Evolutionary conservation across 2,113 vertebrate species (phyloP), one percentile per base, ranked within the genome.

Genomic region (Takifugu bimaculatus): DNA sequence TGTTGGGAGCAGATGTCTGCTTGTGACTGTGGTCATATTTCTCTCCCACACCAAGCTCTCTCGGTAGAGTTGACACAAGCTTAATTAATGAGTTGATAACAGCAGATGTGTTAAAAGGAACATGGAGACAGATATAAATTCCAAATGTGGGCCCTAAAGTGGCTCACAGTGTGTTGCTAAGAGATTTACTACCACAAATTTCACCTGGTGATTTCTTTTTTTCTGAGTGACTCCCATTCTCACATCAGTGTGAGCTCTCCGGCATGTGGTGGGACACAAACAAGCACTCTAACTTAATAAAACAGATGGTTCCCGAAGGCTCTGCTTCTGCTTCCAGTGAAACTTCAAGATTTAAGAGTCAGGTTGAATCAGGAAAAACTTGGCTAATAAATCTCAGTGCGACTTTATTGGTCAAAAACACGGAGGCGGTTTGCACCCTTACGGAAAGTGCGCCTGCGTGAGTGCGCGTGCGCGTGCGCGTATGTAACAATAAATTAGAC

Each of bases 21-120:
- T 50, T 49, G 7, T 58, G 65, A 69, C 45, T 43, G 50, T 27
- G 50, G 59, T 70, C 49, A 10, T 63, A 66, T 66, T 42, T 62
- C 57, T 72, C 63, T 61, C 58, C 63, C 50, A 63, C 75, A 45
- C 58, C 49, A 57, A 56, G 47, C 70, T 68, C 68, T 63, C 60
- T 62, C 63, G 61, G 65, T 72, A 65, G 59, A 75, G 78, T 75
- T 50, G 51, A 67, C 77, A 70, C 48, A 54, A 79, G 83, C 75
- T 75, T 83, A 84, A 81, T 85, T 82, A 81, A 81, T 72, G 68
- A 72, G 75, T 60, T 77, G 63, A 81, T 84, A 82, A 77, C 58
- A 65, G 62, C 66, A 74, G 83, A 75, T 58, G 73, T n/a, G 27
- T 75, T 75, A 57, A 74, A 73, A 63, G 60, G 57, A 73, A 64